Conservation (phyloP, 2,888 invertebrate species). For the Rosalia funebris region DNA sequence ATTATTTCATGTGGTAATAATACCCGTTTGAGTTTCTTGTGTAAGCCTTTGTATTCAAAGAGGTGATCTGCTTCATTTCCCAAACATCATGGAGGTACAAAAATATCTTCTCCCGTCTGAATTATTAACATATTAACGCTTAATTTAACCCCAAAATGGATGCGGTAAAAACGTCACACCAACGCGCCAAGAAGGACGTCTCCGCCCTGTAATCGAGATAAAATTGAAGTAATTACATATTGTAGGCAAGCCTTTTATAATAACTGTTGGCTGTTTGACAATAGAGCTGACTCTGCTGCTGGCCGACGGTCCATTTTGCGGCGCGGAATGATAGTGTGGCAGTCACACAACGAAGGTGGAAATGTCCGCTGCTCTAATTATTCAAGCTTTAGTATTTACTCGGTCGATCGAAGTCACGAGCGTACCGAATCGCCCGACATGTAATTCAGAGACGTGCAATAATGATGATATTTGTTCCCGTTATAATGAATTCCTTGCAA, state of each 20-base stretch:
- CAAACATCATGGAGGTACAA: no score
- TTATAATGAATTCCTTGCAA: no score
- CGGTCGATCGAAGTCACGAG: conserved; percentile 10
- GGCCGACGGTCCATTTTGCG: conserved; percentile 34
- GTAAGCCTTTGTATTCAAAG: no score
- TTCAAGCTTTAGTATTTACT: conserved; percentile 30
- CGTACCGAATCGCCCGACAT: not conserved
- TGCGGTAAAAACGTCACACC: not conserved
- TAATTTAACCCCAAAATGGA: not conserved
- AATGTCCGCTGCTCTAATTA: conserved; percentile 32
- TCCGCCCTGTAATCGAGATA: conserved; percentile 18
- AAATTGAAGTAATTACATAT: conserved; percentile 58
- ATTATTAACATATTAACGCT: conserved; percentile 12
- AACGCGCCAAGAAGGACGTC: conserved; percentile 6
- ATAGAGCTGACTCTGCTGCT: conserved; percentile 48
- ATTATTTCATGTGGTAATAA: no score
- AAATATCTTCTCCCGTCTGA: not conserved
- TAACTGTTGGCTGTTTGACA: conserved; percentile 58
- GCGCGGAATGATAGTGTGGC: conserved; percentile 26
- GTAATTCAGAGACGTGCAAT: not conserved
- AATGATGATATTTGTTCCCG: no score
- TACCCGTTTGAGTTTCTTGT: no score
- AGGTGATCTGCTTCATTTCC: no score
- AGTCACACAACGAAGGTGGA: conserved; percentile 35
- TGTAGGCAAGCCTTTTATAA: conserved; percentile 61